These are phyloP conservation scores for Cephus sareptanus DNA, from an alignment of 2,888 invertebrate species.

Conservation along the genomic window DNA sequence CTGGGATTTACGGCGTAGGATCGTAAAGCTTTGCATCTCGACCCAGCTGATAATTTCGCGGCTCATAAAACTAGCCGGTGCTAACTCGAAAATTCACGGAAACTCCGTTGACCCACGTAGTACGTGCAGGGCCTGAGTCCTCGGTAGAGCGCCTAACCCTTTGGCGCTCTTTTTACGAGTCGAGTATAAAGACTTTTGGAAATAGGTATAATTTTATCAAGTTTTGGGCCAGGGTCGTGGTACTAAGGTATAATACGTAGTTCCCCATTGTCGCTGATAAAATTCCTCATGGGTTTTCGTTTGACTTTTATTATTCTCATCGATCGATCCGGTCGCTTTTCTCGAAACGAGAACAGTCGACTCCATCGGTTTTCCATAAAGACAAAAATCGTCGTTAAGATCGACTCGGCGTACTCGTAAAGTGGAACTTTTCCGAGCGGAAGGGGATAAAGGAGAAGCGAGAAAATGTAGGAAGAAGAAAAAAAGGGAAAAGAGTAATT, in stretches of 20 bases:
- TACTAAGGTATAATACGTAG: neutral
- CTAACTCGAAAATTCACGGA: conserved; percentile 32
- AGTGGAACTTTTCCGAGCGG: neutral
- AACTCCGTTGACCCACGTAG: neutral
- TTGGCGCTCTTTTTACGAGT: neutral
- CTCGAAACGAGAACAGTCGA: neutral
- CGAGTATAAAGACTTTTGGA: neutral
- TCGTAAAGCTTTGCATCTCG: conserved; percentile 34
- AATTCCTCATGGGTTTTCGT: neutral
- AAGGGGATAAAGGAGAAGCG: neutral
- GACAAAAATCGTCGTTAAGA: neutral
- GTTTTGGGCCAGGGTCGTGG: neutral
- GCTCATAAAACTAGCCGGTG: conserved; percentile 32
- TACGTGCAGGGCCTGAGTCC: neutral
- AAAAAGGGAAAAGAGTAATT: neutral
- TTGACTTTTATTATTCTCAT: neutral
- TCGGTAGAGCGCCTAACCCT: neutral
- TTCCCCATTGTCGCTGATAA: neutral
- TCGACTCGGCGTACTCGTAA: neutral
- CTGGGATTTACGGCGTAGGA: conserved; percentile 31
- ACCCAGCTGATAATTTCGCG: conserved; percentile 35
- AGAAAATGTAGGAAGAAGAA: neutral
- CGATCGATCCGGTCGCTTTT: neutral
- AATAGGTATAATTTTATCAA: neutral
- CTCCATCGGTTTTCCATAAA: neutral